phyloP scores from a whole-genome alignment of 2,113 vertebrate species.

The Pandion haliaetus region DNA sequence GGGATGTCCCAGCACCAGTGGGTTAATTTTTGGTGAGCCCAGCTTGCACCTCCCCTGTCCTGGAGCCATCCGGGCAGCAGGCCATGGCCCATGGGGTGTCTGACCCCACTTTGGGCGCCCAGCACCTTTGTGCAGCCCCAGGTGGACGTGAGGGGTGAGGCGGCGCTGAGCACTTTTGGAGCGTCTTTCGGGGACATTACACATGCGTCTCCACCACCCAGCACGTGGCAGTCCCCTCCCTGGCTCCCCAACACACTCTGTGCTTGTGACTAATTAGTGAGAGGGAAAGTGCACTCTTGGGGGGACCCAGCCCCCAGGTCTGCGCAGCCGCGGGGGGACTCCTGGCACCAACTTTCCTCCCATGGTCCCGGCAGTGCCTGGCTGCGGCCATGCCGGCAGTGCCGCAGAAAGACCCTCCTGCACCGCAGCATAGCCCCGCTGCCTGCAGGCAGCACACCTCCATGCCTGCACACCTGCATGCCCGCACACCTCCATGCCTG shows the following conservation, averaged over 20 bases:
- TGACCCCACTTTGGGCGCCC: no score
- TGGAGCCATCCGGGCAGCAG: neutral
- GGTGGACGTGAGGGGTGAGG: neutral
- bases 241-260: neutral
- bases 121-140: no score
- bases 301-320: neutral
- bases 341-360: neutral
- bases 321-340: neutral
- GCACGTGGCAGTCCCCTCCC: no score
- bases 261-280: neutral
- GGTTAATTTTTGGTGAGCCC: neutral
- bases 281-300: neutral
- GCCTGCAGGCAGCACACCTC: neutral
- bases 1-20: accelerated
- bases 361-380: neutral
- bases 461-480: neutral
- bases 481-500: neutral
- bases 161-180: neutral
- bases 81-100: neutral
- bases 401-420: neutral
- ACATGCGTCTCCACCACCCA: neutral
- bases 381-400: neutral
- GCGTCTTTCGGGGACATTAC: neutral
- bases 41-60: accelerated
- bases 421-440: neutral